A percentile compares a stretch with the other conserved stretches of the same genome.
Conservation (phyloP, 2,888 invertebrate species). For the Pyrochroa serraticornis region DNA sequence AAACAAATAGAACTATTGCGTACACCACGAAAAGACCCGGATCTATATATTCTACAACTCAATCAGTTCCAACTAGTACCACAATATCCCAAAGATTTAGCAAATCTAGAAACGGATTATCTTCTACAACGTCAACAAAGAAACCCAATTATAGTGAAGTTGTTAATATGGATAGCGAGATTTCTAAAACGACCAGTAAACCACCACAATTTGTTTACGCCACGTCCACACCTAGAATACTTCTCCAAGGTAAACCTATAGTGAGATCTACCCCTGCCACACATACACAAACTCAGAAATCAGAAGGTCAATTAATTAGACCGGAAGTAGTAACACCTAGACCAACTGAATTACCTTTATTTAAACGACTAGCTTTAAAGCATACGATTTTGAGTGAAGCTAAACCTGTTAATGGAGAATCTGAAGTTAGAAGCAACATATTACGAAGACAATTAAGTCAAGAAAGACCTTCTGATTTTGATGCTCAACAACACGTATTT, state of each 20-base stretch:
- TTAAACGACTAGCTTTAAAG: slow-evolving; percentile 43
- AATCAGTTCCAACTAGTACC: slow-evolving; percentile 64
- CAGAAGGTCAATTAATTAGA: slow-evolving; percentile 52
- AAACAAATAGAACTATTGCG: slow-evolving; percentile 57
- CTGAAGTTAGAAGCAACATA: slow-evolving; percentile 63
- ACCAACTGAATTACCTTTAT: slow-evolving; percentile 49
- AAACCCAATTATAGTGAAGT: slow-evolving; percentile 45
- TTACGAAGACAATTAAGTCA: slow-evolving; percentile 68
- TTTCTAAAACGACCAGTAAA: slow-evolving; percentile 49
- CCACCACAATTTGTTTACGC: slow-evolving; percentile 52
- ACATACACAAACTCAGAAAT: slow-evolving; percentile 37
- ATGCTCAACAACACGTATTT: slow-evolving; percentile 61
- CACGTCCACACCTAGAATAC: slow-evolving; percentile 53
- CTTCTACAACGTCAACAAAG: slow-evolving; percentile 52
- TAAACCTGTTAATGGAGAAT: slow-evolving; percentile 64
- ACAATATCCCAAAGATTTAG: slow-evolving; percentile 68
- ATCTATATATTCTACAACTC: slow-evolving; percentile 57
- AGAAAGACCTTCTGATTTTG: slow-evolving; percentile 61
- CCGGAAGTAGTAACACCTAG: slow-evolving; percentile 48
- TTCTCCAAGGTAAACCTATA: slow-evolving; percentile 45
- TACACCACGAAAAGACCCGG: slow-evolving; percentile 64
- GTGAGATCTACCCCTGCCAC: slow-evolving; percentile 42
- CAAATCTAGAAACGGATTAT: slow-evolving; percentile 60
- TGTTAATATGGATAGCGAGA: slow-evolving; percentile 42
- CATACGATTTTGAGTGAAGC: slow-evolving; percentile 51